Conservation (phyloP, 53 echinoderm and acorn worm genomes). For the Temnopleurus reevesii region DNA sequence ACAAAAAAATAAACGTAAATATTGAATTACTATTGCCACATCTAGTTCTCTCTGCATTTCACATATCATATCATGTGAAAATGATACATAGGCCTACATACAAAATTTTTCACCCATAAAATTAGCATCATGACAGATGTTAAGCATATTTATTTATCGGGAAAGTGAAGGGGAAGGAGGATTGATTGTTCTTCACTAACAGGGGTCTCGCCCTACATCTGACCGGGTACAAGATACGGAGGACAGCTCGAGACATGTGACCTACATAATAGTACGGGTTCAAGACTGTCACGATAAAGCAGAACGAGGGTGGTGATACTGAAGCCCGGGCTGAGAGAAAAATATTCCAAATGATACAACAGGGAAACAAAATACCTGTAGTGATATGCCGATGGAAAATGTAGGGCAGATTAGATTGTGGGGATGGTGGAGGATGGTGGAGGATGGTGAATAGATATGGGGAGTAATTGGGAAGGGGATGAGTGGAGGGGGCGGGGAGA, state of each 20-base stretch:
- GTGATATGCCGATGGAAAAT: neutral
- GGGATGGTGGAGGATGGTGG: too few species aligned
- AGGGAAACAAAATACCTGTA: conserved; percentile 23
- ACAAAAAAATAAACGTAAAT: too few species aligned
- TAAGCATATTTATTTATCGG: neutral
- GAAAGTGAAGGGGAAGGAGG: neutral
- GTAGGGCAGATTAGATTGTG: neutral
- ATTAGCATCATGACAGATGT: neutral
- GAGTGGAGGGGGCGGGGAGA: neutral
- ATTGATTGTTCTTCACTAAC: neutral
- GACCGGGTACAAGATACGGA: neutral
- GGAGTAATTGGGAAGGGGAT: too few species aligned
- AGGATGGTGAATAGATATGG: too few species aligned
- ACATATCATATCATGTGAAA: too few species aligned
- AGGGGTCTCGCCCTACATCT: neutral
- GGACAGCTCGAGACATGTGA: neutral
- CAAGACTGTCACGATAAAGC: neutral
- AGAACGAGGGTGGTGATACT: too few species aligned
- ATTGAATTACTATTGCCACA: too few species aligned
- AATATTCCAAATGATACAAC: neutral
- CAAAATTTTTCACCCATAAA: too few species aligned
- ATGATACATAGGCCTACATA: too few species aligned
- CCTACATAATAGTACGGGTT: neutral
- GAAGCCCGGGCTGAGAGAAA: neutral
- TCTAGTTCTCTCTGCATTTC: too few species aligned